A percentile compares a stretch with the other conserved stretches of the same genome.
Conservation (phyloP, 2,888 invertebrate genomes). For the Diadegma fenestrale region DNA sequence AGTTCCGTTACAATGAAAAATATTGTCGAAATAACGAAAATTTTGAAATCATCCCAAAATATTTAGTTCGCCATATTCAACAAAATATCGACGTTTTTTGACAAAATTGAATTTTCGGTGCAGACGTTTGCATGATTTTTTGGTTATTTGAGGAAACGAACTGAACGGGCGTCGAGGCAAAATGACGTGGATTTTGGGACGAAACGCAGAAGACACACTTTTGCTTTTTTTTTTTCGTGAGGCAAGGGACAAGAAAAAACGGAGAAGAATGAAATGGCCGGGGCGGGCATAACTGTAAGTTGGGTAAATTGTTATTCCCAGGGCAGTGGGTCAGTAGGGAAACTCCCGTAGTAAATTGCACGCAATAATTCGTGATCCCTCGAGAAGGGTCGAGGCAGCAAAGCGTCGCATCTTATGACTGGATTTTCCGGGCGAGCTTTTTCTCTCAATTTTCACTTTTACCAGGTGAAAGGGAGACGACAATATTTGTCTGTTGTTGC, state of each 20-base stretch:
- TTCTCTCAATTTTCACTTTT: slow-evolving; percentile 37
- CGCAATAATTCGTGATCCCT: slow-evolving; percentile 70
- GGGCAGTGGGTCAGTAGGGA: slow-evolving; percentile 74
- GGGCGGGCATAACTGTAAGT: slow-evolving; percentile 8
- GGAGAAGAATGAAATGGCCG: slow-evolving; percentile 22
- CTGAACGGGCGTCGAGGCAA: too few species aligned
- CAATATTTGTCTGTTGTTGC: slow-evolving; percentile 21
- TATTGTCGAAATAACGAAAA: too few species aligned
- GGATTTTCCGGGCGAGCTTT: neutral
- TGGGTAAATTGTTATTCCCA: slow-evolving; percentile 46
- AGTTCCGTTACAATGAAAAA: too few species aligned
- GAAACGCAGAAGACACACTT: too few species aligned
- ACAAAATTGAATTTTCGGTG: too few species aligned
- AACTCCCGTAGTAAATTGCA: slow-evolving; percentile 75
- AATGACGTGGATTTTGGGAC: too few species aligned
- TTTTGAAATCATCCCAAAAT: too few species aligned
- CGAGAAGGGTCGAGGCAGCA: slow-evolving; percentile 16
- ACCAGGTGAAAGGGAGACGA: slow-evolving; percentile 41
- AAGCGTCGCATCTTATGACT: slow-evolving; percentile 7
- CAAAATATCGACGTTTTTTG: too few species aligned
- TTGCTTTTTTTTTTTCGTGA: too few species aligned
- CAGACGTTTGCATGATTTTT: too few species aligned
- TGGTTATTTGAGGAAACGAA: neutral
- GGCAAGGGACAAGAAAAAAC: neutral
- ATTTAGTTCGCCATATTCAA: too few species aligned